A percentile compares a stretch with the other conserved stretches of the same genome.
Conservation (phyloP, 2,888 invertebrate genomes). For the Galerucella pusilla region DNA sequence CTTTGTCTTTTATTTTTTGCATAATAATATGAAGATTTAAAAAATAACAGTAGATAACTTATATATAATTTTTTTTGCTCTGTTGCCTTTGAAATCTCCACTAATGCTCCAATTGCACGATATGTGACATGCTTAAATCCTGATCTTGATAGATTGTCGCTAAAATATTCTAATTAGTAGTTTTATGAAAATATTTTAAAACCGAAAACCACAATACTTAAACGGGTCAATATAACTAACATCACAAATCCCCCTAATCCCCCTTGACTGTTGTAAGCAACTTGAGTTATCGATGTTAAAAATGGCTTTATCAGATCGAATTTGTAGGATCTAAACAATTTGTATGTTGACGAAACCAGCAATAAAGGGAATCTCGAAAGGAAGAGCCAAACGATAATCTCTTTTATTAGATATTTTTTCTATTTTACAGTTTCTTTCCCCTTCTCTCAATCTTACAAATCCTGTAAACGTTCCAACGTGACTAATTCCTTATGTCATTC, state of each 20-base stretch:
- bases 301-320: conserved; percentile 38
- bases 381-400: conserved; percentile 35
- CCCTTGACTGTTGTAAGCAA: conserved; percentile 8
- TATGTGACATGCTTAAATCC: no score
- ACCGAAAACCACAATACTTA: conserved; percentile 7
- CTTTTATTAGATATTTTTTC: conserved; percentile 40
- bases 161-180: no score
- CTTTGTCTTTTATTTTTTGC: no score
- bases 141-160: no score
- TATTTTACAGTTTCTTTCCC: conserved; percentile 31
- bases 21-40: no score
- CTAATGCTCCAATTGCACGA: no score
- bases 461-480: conserved; percentile 19
- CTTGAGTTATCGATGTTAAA: conserved; percentile 35
- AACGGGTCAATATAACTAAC: conserved; percentile 19
- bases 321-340: conserved; percentile 37
- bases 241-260: conserved; percentile 19
- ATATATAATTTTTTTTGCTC: no score
- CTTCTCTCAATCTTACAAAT: conserved; percentile 16
- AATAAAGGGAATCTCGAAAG: conserved; percentile 4
- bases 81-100: no score
- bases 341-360: conserved; percentile 36
- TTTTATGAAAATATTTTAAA: no score
- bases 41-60: no score
- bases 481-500: conserved; percentile 15